These are phyloP conservation scores for Eurypyga helias DNA, from an alignment of 2,113 vertebrate genomes.

Conservation along the genomic window DNA sequence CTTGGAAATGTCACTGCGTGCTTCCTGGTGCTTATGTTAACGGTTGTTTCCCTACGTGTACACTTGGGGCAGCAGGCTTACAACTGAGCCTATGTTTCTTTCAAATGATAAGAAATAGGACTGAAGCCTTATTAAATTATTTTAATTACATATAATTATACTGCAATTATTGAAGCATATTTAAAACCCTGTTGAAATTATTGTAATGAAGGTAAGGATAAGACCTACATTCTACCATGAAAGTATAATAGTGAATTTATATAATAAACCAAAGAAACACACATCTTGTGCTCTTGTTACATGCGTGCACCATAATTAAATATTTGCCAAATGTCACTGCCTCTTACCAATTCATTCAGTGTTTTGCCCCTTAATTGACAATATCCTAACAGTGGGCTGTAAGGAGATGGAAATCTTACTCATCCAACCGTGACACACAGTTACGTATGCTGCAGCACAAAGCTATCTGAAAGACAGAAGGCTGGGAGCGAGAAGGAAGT, in stretches of 20 bases:
- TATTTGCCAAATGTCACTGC: slow-evolving; percentile 22
- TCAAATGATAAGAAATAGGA: not conserved
- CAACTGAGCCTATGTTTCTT: not conserved
- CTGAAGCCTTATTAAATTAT: not conserved
- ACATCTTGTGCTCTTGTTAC: not conserved
- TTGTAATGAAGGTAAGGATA: not conserved
- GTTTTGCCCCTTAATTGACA: slow-evolving; percentile 49
- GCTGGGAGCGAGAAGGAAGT: not conserved
- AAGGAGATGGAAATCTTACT: slow-evolving; percentile 29
- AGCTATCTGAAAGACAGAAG: not conserved
- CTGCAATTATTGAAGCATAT: not conserved
- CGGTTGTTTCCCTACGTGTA: not conserved
- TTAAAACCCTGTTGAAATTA: not conserved
- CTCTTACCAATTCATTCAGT: slow-evolving; percentile 43
- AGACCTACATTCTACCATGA: not conserved
- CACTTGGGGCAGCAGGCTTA: not conserved
- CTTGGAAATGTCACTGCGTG: not conserved
- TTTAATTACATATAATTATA: not conserved
- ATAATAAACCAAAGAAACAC: not conserved
- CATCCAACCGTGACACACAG: slow-evolving; percentile 42
- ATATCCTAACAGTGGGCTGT: slow-evolving; percentile 5
- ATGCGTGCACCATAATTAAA: not conserved
- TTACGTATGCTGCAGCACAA: not conserved
- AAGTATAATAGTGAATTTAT: slow-evolving; percentile 5
- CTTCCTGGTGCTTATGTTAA: not conserved